Base-by-base conservation (phyloP, 2,888 invertebrate species). In the Parnassius apollo region DNA sequence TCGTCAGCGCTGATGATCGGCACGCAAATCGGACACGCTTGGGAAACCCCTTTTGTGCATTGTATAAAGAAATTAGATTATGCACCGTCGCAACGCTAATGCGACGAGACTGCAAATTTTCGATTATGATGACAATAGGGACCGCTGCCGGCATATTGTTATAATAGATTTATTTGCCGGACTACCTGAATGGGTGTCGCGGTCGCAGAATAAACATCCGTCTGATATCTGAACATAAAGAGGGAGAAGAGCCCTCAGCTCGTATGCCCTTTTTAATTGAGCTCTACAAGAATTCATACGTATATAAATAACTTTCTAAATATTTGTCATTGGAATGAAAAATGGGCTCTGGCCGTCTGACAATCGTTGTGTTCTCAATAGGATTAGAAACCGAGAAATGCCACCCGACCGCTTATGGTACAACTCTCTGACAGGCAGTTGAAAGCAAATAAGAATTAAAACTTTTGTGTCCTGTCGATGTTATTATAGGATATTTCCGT, bases 251-350 rank as follows among this genome's bases (percentile, higher is more conserved):
- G 79, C 77, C 71, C 78, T 71, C 72, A 75, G 74, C 78, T 80
- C 78, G 76, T 77, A 69, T 70, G 74, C 67, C 82, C 83, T 82
- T 82, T 76, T 81, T 86, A 85, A 90, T 89, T 84, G 87, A 83
- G 77, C 77, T 70, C 76, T 76, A 75, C 80, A 80, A 78, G 76
- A 77, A 82, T 78, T 81, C 81, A 78, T 81, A 83, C 84, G 80
- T 81, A 81, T 80, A 86, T 84, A 88, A 89, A 91, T 88, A 89
- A 83, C 88, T 88, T 90, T 91, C 90, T 85, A 88, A 91, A 91
- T 89, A 90, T 91, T 91, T 90, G 89, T 86, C 88, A 82, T 88
- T 82, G 76, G 83, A 84, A 88, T 91, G 90, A 90, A 89, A 88
- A 88, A 91, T 89, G 86, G 84, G 78, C 75, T 76, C 71, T 77